Evolutionary conservation across 2,797 vertebrate genomes (phyloP).

Genomic region (Characodon lateralis): DNA sequence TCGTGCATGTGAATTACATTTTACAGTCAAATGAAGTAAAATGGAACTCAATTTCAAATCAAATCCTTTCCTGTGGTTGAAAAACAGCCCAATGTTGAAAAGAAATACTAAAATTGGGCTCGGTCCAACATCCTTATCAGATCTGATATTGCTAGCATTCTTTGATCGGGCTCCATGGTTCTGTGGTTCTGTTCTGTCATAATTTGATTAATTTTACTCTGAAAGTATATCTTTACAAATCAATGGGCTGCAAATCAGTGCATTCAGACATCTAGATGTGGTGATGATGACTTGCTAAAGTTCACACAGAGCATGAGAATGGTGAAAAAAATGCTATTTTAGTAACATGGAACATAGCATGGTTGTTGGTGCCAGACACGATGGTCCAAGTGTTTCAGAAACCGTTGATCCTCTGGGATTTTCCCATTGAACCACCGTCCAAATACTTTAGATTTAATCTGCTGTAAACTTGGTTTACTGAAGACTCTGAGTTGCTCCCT

Average conservation of each 20-base stretch:
- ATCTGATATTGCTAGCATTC: neutral
- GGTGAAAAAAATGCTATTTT: neutral
- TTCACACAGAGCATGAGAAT: neutral
- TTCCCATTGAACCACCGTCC: neutral
- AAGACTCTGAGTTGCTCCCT: neutral
- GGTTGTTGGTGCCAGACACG: neutral
- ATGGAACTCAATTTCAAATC: neutral
- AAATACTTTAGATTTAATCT: neutral
- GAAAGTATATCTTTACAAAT: too few relatives aligned
- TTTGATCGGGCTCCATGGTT: neutral
- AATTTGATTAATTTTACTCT: too few relatives aligned
- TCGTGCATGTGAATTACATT: neutral
- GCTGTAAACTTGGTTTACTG: neutral
- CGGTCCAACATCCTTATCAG: neutral
- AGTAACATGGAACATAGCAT: neutral
- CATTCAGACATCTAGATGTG: neutral
- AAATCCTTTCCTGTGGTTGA: neutral
- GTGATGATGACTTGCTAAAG: neutral
- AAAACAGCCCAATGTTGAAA: neutral
- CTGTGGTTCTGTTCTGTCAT: too few relatives aligned
- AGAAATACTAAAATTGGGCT: neutral
- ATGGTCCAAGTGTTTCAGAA: neutral
- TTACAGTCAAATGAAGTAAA: neutral
- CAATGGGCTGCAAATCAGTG: neutral
- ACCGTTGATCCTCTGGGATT: neutral